A percentile compares a stretch with the other conserved stretches of the same genome.
phyloP scores from a whole-genome alignment of 2,888 invertebrate genomes.

The Phalangium opilio region DNA sequence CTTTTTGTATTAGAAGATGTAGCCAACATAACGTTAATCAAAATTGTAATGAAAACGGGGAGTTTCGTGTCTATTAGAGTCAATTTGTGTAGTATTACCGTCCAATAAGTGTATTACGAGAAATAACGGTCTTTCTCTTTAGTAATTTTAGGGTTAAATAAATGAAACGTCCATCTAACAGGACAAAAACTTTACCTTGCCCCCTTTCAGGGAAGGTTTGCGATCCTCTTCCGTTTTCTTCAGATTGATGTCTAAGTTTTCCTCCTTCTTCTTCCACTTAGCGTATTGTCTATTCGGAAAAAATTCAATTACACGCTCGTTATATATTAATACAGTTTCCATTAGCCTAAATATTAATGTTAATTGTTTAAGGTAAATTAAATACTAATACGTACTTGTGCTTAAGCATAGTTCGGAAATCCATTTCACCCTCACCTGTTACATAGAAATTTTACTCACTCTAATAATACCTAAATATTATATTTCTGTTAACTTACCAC shows the following conservation, averaged over 20 bases:
- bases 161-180: no score
- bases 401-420: conserved; percentile 95
- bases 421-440: conserved; percentile 88
- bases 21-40: no score
- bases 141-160: no score
- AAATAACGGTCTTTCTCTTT: no score
- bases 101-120: no score
- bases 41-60: no score
- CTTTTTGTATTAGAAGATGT: no score
- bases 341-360: background rate
- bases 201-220: conserved; percentile 20
- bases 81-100: no score
- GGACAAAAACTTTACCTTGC: conserved; percentile 14
- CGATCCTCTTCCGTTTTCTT: conserved; percentile 56
- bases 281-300: conserved; percentile 71
- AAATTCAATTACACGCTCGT: no score
- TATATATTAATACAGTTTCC: no score
- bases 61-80: no score
- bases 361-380: background rate
- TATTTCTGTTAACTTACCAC: conserved; percentile 47
- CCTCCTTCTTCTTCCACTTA: conserved; percentile 80
- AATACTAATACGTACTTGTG: conserved; percentile 39
- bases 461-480: no score
- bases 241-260: conserved; percentile 81
- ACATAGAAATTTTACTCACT: background rate